Evolutionary conservation across 1,140 invertebrate species (phyloP).

Genomic region (Stenopsyche tienmushanensis): DNA sequence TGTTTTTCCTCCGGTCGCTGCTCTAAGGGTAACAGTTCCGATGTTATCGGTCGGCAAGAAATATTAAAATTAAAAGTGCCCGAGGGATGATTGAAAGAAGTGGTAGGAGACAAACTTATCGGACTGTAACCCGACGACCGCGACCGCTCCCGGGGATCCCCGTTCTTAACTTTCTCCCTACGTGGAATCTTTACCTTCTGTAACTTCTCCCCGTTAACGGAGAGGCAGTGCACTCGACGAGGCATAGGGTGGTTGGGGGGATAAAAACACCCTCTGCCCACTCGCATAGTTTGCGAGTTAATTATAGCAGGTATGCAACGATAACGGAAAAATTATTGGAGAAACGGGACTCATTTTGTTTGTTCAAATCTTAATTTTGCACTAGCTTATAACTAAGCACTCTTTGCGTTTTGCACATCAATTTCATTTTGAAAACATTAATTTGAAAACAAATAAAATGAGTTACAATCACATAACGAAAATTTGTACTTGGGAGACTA

Average conservation of each 20-base stretch:
- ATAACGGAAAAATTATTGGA: neutral
- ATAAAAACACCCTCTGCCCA: conserved; percentile 39
- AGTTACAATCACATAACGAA: too few species aligned
- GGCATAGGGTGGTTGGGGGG: neutral
- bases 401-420: too few species aligned
- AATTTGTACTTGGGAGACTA: too few species aligned
- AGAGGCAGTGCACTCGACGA: neutral
- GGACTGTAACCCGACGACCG: neutral
- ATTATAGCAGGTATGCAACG: conserved; percentile 21
- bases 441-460: too few species aligned
- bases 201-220: too few species aligned
- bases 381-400: neutral
- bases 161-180: conserved; percentile 29
- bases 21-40: too few species aligned
- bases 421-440: too few species aligned
- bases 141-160: neutral
- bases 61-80: neutral
- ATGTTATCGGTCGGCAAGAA: neutral
- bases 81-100: neutral
- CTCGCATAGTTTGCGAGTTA: conserved; percentile 46
- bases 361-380: neutral
- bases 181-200: too few species aligned
- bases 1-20: too few species aligned
- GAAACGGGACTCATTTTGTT: neutral
- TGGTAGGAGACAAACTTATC: neutral